Conservation (phyloP, 2,797 vertebrate genomes). For the Dendrocincla tyrannina region DNA sequence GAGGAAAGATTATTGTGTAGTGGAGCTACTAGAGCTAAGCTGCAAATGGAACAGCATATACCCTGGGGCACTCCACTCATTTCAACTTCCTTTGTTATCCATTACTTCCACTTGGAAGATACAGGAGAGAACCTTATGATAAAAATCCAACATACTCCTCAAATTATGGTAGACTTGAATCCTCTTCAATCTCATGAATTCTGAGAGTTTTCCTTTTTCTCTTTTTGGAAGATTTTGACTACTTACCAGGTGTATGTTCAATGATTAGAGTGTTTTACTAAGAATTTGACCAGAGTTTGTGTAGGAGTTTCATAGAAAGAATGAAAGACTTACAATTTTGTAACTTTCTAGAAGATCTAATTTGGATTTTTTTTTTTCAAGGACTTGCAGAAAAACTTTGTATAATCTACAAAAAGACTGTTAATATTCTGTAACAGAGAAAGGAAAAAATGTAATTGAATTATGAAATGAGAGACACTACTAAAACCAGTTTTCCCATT, state of each 20-base stretch:
- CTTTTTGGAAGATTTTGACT: neutral
- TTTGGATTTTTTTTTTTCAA: neutral
- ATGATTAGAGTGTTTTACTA: neutral
- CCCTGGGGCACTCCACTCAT: neutral
- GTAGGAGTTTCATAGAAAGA: neutral
- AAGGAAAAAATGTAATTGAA: neutral
- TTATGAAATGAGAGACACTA: neutral
- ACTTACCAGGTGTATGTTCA: neutral
- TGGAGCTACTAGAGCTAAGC: neutral
- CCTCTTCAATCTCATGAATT: neutral
- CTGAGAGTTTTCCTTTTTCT: neutral
- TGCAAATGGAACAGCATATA: neutral
- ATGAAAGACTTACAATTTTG: neutral
- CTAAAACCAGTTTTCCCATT: neutral
- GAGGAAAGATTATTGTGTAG: neutral
- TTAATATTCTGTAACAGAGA: neutral
- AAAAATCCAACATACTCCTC: neutral
- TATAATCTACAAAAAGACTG: neutral
- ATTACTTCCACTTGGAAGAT: neutral
- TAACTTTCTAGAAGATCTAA: neutral
- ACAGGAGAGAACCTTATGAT: neutral
- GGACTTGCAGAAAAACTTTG: neutral
- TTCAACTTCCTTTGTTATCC: neutral
- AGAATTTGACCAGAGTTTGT: neutral
- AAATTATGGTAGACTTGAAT: neutral